phyloP scores from a whole-genome alignment of 2,113 vertebrate genomes.

The Gasterosteus aculeatus region DNA sequence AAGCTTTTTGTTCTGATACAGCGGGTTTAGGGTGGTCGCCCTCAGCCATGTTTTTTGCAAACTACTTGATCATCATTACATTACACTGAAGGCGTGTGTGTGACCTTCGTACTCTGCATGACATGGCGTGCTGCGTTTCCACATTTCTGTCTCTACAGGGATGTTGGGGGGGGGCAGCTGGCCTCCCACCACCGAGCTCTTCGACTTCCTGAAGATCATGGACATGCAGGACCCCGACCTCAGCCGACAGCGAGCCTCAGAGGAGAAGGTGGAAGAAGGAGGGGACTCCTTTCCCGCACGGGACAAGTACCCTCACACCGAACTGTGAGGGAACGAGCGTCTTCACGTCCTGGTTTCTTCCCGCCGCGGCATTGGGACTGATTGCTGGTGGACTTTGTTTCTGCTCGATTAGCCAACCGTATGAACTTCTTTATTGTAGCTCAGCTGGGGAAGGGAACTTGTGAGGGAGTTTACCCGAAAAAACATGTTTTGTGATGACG shows the following conservation, averaged over 20 bases:
- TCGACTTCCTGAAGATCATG: slow-evolving; percentile 90
- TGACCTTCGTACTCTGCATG: neutral
- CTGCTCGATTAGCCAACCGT: neutral
- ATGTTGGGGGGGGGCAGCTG: slow-evolving; percentile 83
- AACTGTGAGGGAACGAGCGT: slow-evolving; percentile 61
- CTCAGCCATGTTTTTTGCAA: no score
- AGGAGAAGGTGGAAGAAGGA: slow-evolving; percentile 39
- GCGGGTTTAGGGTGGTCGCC: no score
- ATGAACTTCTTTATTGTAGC: neutral
- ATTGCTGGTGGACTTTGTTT: neutral
- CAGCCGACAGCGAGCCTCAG: slow-evolving; percentile 50
- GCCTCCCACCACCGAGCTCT: slow-evolving; percentile 86
- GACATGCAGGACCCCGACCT: slow-evolving; percentile 73
- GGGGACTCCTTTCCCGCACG: neutral
- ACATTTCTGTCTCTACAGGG: slow-evolving; percentile 70
- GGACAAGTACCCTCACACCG: slow-evolving; percentile 61
- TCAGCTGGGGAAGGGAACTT: neutral
- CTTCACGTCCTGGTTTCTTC: neutral
- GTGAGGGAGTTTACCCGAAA: no score
- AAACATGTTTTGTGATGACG: neutral
- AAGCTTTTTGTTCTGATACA: no score
- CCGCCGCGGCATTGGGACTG: neutral
- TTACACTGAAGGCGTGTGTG: neutral
- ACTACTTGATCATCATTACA: no score
- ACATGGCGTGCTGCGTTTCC: neutral